Evolutionary conservation across 2,113 vertebrate genomes (phyloP), one percentile per base, ranked within the genome.

Genomic region (Maccullochella peelii): DNA sequence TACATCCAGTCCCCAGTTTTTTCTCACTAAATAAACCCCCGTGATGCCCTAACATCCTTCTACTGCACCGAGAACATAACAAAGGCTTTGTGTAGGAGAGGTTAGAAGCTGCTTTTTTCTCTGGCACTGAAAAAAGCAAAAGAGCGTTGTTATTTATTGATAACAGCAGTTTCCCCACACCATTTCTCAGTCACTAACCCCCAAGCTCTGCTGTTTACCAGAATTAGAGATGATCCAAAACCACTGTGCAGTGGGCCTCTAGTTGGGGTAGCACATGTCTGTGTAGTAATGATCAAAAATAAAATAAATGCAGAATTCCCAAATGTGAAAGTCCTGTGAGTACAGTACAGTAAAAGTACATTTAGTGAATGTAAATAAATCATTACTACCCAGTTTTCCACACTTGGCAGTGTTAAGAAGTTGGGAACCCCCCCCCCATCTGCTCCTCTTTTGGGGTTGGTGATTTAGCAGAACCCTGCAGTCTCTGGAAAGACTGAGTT

Each of bases 71-170:
- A 63, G 54, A 82, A 70, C 23, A 77, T 40, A 91, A 91, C 83
- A 89, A 88, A 88, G 75, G 27, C 88, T 84, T 89, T 90, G 72
- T 90, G 85, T 76, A 33, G 54, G 16, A 76, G 72, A 72, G 62
- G 8, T 79, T 76, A 58, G 44, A 77, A 62, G 62, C 76, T 82
- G 77, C 52, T 83, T 90, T 86, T 70, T 85, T 44, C 16, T 57
- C 57, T 57, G 52, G 61, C 16, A 61, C 77, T 14, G 4, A 44
- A 71, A 74, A 71, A 82, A 82, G 11, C n/a, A 50, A 77, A 77
- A 44, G 25, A 88, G 18, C 10, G 2, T 61, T 77, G 55, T 86
- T 78, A 85, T 89, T 88, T 87, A 91, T 91, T 86, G 80, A 91
- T 85, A 88, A 85, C 87, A 85, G 84, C 79, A 83, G 71, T 86